Evolutionary conservation across 2,797 vertebrate species (phyloP), one percentile per base, ranked within the genome.

Genomic region (Crocidura indochinensis): DNA sequence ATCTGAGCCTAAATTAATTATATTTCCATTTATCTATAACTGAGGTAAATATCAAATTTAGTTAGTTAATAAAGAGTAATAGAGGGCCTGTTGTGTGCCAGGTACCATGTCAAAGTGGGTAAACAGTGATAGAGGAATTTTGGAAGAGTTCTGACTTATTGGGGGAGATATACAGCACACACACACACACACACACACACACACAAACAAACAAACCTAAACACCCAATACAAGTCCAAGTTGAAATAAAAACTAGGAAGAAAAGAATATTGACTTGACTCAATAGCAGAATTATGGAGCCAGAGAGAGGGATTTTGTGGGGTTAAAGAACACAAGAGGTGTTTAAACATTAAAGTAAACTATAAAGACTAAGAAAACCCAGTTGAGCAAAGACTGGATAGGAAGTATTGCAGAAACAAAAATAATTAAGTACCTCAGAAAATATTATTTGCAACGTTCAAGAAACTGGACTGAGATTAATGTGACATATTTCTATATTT

Each of bases 31-130:
- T 72, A 26, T 29, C n/a, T 81, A 4, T 56, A 72, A 31, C 46
- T 69, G 71, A 91, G 87, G 86, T 93, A 51, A 86, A 20, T 75
- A 49, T 49, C 65, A 89, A 67, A 72, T 4, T 56, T 10, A 62
- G 6, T 86, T 17, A 68, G 8, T 56, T 22, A 62, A 8, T 27
- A 38, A 82, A 19, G 26, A 68, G 11, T 47, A 46, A 69, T 1
- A 6, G 24, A 72, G 27, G 24, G 29, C n/a, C 53, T 67, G 2
- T n/a, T 72, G 62, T 44, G 44, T 11, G 1, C 7, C 26, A 51
- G 38, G 2, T 46, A 65, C 10, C 9, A 19, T 14, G 24, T 20
- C 24, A 46, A 73, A 72, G 38, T 88, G 71, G 46, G 17, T 38
- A 46, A 27, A 10, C 0, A 62, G 69, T 19, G 12, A 11, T 84